These are phyloP conservation scores for Enteromius argenteus DNA, from an alignment of 2,797 vertebrate genomes.

Conservation along the genomic window DNA sequence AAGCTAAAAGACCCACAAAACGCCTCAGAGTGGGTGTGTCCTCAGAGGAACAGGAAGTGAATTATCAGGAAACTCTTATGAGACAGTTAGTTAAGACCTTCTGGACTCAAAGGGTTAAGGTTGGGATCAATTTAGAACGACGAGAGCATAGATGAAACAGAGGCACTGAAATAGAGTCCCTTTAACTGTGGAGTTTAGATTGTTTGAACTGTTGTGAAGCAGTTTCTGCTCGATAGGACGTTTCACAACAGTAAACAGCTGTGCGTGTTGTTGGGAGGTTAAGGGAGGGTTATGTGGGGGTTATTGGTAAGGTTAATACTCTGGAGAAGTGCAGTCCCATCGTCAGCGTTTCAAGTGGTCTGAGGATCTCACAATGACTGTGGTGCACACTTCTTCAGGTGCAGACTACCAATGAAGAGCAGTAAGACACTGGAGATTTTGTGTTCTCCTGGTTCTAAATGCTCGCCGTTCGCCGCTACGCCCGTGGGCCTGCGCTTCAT, in stretches of 20 bases:
- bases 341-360: constrained; percentile 18
- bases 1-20: too few species aligned
- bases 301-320: constrained; percentile 83
- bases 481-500: constrained; percentile 84
- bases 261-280: constrained; percentile 76
- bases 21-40: neutral
- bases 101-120: constrained; percentile 88
- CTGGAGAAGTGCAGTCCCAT: constrained; percentile 83
- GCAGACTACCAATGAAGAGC: neutral
- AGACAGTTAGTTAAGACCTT: constrained; percentile 69
- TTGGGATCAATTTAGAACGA: constrained; percentile 31
- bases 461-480: constrained; percentile 49
- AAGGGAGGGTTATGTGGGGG: constrained; percentile 86
- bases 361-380: neutral
- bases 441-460: neutral
- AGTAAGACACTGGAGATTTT: neutral
- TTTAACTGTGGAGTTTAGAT: constrained; percentile 81
- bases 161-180: constrained; percentile 74
- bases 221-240: constrained; percentile 50
- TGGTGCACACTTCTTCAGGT: neutral
- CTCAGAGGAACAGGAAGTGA: constrained; percentile 28
- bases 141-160: constrained; percentile 28
- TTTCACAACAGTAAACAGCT: constrained; percentile 68
- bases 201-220: constrained; percentile 56
- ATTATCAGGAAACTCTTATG: constrained; percentile 64